Base-by-base conservation (phyloP, 2,888 invertebrate genomes). In the Eulithis prunata region DNA sequence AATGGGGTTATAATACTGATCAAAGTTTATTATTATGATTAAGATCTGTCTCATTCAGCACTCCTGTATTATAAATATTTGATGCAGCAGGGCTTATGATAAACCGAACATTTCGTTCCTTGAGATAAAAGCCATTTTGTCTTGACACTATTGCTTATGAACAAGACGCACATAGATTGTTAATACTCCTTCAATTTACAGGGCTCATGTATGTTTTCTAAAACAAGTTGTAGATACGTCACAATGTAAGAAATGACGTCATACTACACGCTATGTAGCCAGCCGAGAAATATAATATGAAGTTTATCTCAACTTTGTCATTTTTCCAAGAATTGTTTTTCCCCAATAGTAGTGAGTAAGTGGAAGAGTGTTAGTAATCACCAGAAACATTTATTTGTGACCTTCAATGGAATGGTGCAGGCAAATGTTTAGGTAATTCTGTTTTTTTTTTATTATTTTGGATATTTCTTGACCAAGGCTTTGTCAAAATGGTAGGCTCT, bases 11-110 rank as follows among this genome's bases (percentile, higher is more conserved):
- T 32, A 32, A 32, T 32, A 32, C 32, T 32, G 32, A 47, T 47
- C 49, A 4, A 55, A 45, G 41, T 58, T 57, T 38, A 68, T 62
- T 66, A 62, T 63, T 14, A 57, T 49, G n/a, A 58, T 57, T 41
- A 49, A 12, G 11, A 57, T 51, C 41, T 36, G 47, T 38, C 38
- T 41, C 57, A 47, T 46, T 10, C 6, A 41, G 41, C 41, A 41
- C 2, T 41, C 41, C 10, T 41, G 41, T 41, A 41, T 8, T 7
- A 8, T 41, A 41, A 41, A 41, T 41, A 41, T 41, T 32, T 32
- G 2, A 32, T 32, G 32, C 6, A 32, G 32, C 32, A 5, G 32
- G 6, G 6, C 32, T 3, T 3, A 32, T 32, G 32, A 32, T 32
- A 32, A 32, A 32, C 32, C 32, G 32, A 32, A 32, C 32, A 5